Conservation (phyloP, 2,888 invertebrate genomes). For the Hyposoter dolosus region DNA sequence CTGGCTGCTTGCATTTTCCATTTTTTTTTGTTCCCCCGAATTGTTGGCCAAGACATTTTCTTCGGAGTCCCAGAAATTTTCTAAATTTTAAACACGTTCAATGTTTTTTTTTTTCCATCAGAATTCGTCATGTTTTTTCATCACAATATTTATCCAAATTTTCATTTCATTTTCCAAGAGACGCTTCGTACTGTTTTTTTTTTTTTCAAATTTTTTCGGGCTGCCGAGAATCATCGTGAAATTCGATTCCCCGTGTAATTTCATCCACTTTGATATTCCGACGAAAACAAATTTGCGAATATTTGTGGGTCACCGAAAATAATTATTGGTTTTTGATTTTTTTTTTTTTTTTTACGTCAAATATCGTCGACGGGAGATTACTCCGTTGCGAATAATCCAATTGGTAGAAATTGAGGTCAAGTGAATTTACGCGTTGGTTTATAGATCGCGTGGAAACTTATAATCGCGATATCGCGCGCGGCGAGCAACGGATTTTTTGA, state of each 20-base stretch:
- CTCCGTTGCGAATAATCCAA: neutral
- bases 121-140: neutral
- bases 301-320: neutral
- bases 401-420: neutral
- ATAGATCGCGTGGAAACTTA: neutral
- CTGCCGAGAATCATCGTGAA: neutral
- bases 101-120: neutral
- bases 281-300: neutral
- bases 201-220: neutral
- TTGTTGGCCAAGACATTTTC: neutral
- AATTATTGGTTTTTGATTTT: neutral
- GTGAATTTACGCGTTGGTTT: neutral
- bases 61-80: neutral
- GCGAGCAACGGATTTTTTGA: neutral
- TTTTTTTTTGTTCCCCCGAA: neutral
- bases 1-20: neutral
- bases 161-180: neutral
- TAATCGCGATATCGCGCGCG: neutral
- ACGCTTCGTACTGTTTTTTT: neutral
- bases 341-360: neutral
- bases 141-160: neutral
- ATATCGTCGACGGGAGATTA: neutral
- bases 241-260: neutral
- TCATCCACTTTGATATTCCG: neutral
- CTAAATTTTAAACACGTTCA: neutral